Evolutionary conservation across 1,140 invertebrate species (phyloP).

Genomic region (Daktulosphaira vitifoliae): DNA sequence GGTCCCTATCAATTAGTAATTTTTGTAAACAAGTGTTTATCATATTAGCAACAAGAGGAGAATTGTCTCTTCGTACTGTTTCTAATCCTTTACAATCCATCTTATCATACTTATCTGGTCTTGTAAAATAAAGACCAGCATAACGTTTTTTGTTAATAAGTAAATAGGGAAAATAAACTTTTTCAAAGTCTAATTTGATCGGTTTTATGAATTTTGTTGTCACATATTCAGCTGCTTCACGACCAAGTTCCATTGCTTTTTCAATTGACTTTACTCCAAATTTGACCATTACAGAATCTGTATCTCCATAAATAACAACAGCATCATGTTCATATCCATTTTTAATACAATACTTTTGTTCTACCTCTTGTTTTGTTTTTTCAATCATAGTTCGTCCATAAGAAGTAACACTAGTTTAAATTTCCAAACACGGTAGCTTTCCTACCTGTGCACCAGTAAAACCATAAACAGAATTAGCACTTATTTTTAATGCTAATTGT

Average conservation of each 20-base stretch:
- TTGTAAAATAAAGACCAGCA: constrained; percentile 89
- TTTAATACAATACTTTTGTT: constrained; percentile 64
- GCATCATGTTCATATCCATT: constrained; percentile 92
- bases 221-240: constrained; percentile 88
- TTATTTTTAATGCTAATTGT: constrained; percentile 96
- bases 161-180: constrained; percentile 98
- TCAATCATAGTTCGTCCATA: constrained; percentile 99
- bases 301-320: constrained; percentile 91
- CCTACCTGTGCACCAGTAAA: constrained; percentile 99
- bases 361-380: constrained; percentile 89
- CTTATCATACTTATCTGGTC: constrained; percentile 93
- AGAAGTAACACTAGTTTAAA: constrained; percentile 94
- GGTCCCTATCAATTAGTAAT: constrained; percentile 91
- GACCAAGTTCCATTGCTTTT: constrained; percentile 91
- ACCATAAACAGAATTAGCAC: constrained; percentile 99
- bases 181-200: constrained; percentile 99
- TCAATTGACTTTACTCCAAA: constrained; percentile 88
- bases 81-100: constrained; percentile 99
- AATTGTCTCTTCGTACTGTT: constrained; percentile 96
- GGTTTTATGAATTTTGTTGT: constrained; percentile 87
- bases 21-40: constrained; percentile 96
- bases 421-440: constrained; percentile 96
- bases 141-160: constrained; percentile 95
- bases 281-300: constrained; percentile 99
- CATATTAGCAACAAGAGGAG: constrained; percentile 92